Evolutionary conservation across 2,888 invertebrate genomes (phyloP), one percentile per base, ranked within the genome.

Genomic region (Lymantria dispar): DNA sequence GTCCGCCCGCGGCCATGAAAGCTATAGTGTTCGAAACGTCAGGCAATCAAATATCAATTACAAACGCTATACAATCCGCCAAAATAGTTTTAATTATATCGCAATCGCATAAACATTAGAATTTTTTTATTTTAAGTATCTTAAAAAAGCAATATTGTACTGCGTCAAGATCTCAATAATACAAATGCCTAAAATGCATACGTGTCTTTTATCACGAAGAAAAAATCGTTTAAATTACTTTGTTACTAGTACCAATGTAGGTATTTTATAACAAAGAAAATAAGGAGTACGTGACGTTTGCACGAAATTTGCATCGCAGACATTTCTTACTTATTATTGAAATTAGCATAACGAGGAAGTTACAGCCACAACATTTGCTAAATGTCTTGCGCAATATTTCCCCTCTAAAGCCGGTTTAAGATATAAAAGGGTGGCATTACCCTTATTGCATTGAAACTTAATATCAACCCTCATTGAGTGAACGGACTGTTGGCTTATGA

Each of bases 401-500:
- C 22, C 5, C 44, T 44, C 12, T 29, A 44, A 38, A 12, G 22
- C 14, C 12, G 38, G 39, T 10, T 5, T 10, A 37, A 33, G 44
- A 44, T n/a, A n/a, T 3, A 29, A 36, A 15, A 39, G 45, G 48
- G 45, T 48, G 48, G 13, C 40, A 5, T 13, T 22, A 22, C 52
- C 45, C 52, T 29, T 46, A 48, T 48, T 45, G 45, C 33, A 48
- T 45, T 42, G 42, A 48, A 48, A 52, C 42, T 45, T 48, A 48
- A 48, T 52, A 48, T 52, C 30, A 43, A n/a, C 48, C 52, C 52
- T 43, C 52, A 48, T 52, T 46, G 36, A 46, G 33, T 1, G 43
- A 37, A 44, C 31, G 43, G 43, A 52, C 43, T 52, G 52, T 52
- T 52, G 43, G 52, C 43, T 48, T 52, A 52, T 52, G 52, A 52